A percentile compares a stretch with the other conserved stretches of the same genome.
These are phyloP conservation scores for Carapus acus DNA, from an alignment of 2,797 vertebrate species.

Conservation along the genomic window DNA sequence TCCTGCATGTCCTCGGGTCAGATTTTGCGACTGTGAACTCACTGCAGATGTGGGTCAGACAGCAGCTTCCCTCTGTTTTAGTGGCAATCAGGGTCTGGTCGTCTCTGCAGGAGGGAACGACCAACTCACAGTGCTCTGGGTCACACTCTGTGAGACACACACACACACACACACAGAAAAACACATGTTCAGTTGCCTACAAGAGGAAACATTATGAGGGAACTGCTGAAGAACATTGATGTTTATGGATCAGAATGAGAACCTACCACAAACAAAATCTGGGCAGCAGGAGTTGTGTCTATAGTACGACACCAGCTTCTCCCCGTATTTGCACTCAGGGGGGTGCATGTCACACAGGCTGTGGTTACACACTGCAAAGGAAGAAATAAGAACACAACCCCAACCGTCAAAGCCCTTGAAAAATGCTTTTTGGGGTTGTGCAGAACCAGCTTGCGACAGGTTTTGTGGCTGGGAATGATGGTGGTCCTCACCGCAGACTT, in stretches of 20 bases:
- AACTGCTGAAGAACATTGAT: conserved; percentile 42
- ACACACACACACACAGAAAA: background rate
- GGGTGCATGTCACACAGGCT: conserved; percentile 78
- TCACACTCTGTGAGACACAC: conserved; percentile 80
- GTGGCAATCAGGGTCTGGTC: conserved; percentile 83
- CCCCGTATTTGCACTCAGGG: conserved; percentile 78
- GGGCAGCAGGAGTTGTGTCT: conserved; percentile 90
- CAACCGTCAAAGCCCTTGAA: background rate
- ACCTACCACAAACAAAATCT: conserved; percentile 83
- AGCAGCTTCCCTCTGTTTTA: conserved; percentile 83
- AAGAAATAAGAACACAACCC: conserved; percentile 4
- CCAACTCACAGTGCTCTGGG: conserved; percentile 79
- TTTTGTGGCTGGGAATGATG: background rate
- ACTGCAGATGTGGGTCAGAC: conserved; percentile 90
- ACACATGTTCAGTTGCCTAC: background rate
- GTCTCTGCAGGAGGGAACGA: conserved; percentile 76
- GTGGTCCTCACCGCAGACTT: conserved; percentile 81
- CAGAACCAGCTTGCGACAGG: no score
- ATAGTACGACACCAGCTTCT: conserved; percentile 85
- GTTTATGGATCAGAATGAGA: conserved; percentile 30
- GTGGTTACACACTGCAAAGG: conserved; percentile 86
- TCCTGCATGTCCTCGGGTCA: no score
- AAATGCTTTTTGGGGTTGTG: no score
- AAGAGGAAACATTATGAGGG: background rate
- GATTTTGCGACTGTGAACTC: conserved; percentile 27